Evolutionary conservation across 2,113 vertebrate genomes (phyloP).

Genomic region (human): GRCh38 chrX:40009001-40009500

Average conservation of each 20-base stretch:
- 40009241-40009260: constrained; percentile 49
- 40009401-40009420: not conserved
- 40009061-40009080: not conserved
- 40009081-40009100: constrained; percentile 55
- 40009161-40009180: constrained; percentile 19
- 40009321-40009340: not conserved
- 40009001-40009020: not conserved
- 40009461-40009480: not conserved
- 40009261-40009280: constrained; percentile 29
- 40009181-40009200: constrained; percentile 15
- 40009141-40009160: not conserved
- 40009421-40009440: not conserved
- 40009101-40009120: constrained; percentile 72
- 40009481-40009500: not conserved
- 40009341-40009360: not conserved
- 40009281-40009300: not conserved
- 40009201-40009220: constrained; percentile 52
- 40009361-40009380: not conserved
- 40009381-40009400: not conserved
- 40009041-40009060: not conserved
- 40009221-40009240: constrained; percentile 56
- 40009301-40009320: not conserved
- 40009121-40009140: constrained; percentile 44
- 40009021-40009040: constrained; percentile 27
- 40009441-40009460: too few species aligned